Conservation (phyloP, 2,888 invertebrate genomes). For the Pyralis farinalis region DNA sequence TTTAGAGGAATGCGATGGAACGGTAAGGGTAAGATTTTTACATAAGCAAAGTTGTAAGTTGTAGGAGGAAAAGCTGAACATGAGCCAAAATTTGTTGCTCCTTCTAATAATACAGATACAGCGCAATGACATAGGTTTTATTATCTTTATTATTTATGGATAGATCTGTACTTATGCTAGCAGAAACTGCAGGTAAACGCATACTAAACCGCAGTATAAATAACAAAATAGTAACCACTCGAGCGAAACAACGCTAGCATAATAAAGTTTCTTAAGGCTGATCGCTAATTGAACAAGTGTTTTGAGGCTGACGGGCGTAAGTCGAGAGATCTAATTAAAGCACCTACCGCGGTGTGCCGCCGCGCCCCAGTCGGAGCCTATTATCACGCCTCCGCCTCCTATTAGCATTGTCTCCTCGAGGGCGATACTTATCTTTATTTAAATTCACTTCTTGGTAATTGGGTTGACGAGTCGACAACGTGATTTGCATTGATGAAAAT, state of each 20-base stretch:
- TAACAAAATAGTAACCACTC: constrained; percentile 9
- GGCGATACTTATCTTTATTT: constrained; percentile 82
- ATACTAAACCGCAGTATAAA: background rate
- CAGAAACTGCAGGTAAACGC: no score
- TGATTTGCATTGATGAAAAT: constrained; percentile 81
- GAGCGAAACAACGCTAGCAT: constrained; percentile 33
- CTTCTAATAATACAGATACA: no score
- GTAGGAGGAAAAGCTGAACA: no score
- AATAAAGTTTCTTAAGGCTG: constrained; percentile 63
- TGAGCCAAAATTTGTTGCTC: no score
- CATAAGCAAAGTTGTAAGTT: no score
- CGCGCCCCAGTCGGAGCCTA: constrained; percentile 68
- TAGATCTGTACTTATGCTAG: no score
- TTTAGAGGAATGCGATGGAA: no score
- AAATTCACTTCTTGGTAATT: constrained; percentile 82
- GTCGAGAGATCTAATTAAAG: constrained; percentile 77
- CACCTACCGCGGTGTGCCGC: constrained; percentile 61
- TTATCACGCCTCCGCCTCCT: constrained; percentile 77
- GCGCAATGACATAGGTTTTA: no score
- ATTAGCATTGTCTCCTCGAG: constrained; percentile 80
- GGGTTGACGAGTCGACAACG: constrained; percentile 81
- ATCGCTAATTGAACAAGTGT: constrained; percentile 79
- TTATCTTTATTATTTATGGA: no score
- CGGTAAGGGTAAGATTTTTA: no score
- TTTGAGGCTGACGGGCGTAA: constrained; percentile 69